Evolutionary conservation across 2,797 vertebrate species (phyloP).

Genomic region (Sciurus carolinensis): DNA sequence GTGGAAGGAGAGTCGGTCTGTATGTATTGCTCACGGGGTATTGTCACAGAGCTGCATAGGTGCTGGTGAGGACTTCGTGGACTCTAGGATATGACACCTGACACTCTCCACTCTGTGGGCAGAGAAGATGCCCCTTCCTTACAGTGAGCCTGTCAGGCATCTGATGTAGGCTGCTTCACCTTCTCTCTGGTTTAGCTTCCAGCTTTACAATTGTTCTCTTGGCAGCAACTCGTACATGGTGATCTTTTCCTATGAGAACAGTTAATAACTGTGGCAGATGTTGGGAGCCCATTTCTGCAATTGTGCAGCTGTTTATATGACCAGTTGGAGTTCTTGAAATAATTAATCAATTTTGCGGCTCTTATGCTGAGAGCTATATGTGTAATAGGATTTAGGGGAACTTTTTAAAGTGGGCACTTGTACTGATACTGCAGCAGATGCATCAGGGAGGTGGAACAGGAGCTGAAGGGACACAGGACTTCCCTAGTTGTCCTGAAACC

Average conservation of each 20-base stretch:
- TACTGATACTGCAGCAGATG: background rate
- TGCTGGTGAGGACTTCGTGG: too few species aligned
- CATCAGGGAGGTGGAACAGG: background rate
- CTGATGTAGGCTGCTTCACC: background rate
- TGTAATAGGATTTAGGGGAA: conserved; percentile 18
- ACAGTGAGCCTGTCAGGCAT: background rate
- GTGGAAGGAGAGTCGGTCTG: background rate
- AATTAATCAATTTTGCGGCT: conserved; percentile 21
- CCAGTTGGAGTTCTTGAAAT: conserved; percentile 65
- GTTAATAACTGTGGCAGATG: background rate
- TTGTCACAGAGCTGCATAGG: background rate
- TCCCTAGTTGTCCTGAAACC: background rate
- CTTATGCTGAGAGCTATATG: background rate
- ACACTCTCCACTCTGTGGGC: fast-evolving
- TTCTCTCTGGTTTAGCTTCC: background rate
- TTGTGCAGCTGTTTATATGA: background rate
- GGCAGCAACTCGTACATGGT: background rate
- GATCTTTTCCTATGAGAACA: background rate
- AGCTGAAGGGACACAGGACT: background rate
- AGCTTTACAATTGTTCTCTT: background rate
- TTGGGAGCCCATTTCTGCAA: background rate
- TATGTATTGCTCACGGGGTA: fast-evolving
- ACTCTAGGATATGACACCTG: background rate
- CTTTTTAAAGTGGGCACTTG: background rate
- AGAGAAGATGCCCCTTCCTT: background rate